Evolutionary conservation across 1,140 invertebrate genomes (phyloP).

Genomic region (Apis florea): DNA sequence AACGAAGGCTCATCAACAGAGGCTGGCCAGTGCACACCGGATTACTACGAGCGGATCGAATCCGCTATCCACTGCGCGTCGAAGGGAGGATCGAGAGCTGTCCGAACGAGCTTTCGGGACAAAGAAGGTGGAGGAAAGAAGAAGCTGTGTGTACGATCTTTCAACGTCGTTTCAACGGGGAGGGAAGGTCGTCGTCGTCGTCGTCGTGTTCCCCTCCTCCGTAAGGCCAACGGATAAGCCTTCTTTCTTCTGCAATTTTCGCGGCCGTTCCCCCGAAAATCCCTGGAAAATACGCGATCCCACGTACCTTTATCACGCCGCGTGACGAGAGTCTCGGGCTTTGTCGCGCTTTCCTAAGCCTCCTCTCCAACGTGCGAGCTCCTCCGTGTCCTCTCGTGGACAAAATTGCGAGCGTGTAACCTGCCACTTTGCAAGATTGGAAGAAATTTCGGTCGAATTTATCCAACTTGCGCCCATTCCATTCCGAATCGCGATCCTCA

Average conservation of each 20-base stretch:
- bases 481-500: no score
- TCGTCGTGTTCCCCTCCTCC: background rate
- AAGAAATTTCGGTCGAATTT: constrained; percentile 13
- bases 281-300: constrained; percentile 36
- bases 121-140: constrained; percentile 9
- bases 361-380: background rate
- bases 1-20: background rate
- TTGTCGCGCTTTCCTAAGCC: constrained; percentile 41
- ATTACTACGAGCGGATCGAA: background rate
- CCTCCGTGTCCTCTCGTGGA: background rate
- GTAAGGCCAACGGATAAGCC: constrained; percentile 13
- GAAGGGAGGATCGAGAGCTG: background rate
- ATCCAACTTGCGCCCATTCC: background rate
- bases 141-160: constrained; percentile 31
- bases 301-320: constrained; percentile 29
- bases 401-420: constrained; percentile 15
- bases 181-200: background rate
- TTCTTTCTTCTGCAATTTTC: constrained; percentile 41
- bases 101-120: background rate
- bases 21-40: background rate
- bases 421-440: constrained; percentile 23
- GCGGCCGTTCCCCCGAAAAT: constrained; percentile 29
- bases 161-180: constrained; percentile 36
- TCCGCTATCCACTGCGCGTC: background rate
- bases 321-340: constrained; percentile 3